Percentiles rank a stretch among this genome's conserved stretches.
These are phyloP conservation scores for Apoda limacodes DNA, from an alignment of 2,888 invertebrate genomes.

Conservation along the genomic window DNA sequence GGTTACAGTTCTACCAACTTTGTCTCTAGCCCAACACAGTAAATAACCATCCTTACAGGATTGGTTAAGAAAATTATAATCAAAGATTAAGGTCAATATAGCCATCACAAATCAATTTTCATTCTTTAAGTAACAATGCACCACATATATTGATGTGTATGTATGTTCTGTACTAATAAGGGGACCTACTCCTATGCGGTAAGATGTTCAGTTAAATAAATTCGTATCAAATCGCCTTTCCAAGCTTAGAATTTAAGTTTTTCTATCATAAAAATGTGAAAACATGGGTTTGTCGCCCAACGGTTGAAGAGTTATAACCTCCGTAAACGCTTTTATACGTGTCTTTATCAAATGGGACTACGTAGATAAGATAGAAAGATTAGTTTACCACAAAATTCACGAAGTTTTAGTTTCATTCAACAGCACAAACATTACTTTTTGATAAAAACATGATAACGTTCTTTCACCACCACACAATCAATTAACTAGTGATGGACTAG, in stretches of 20 bases:
- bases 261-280: constrained; percentile 45
- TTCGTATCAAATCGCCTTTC: too few species aligned
- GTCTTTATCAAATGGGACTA: constrained; percentile 33
- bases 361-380: constrained; percentile 47
- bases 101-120: too few species aligned
- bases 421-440: constrained; percentile 58
- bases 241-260: constrained; percentile 25
- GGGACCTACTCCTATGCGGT: too few species aligned
- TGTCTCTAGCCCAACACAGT: too few species aligned
- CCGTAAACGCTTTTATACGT: constrained; percentile 30
- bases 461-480: constrained; percentile 38
- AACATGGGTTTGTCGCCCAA: constrained; percentile 42
- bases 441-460: constrained; percentile 66
- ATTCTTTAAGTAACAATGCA: too few species aligned
- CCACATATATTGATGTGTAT: too few species aligned
- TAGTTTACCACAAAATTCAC: constrained; percentile 57
- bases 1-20: too few species aligned
- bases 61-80: too few species aligned
- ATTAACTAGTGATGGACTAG: constrained; percentile 42
- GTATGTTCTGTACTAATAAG: too few species aligned
- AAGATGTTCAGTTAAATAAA: too few species aligned
- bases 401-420: constrained; percentile 49
- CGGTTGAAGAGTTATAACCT: constrained; percentile 46
- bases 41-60: too few species aligned
- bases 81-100: too few species aligned